These are phyloP conservation scores for Hephaestus fuliginosus DNA, from an alignment of 2,797 vertebrate species.

Conservation along the genomic window DNA sequence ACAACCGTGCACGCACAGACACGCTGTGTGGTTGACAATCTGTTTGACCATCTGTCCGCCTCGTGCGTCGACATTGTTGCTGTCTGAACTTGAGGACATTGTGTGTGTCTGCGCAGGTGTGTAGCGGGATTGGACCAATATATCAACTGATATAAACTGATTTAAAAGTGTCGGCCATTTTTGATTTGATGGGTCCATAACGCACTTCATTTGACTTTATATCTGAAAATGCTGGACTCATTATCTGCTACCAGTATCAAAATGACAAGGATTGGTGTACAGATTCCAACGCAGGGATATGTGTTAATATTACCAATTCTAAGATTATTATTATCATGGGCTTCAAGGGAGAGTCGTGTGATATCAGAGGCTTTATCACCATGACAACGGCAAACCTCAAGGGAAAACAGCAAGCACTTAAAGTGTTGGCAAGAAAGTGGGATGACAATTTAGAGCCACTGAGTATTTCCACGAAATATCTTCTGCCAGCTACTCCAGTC, in stretches of 20 bases:
- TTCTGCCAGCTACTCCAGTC: conserved; percentile 1
- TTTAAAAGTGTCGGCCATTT: conserved; percentile 5
- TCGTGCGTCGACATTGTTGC: conserved; percentile 35
- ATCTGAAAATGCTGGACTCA: conserved; percentile 21
- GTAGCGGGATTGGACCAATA: not conserved
- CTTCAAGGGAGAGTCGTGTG: conserved; percentile 1
- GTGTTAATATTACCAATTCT: conserved; percentile 11
- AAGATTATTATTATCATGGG: conserved; percentile 19
- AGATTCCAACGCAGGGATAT: not conserved
- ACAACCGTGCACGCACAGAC: conserved; percentile 20
- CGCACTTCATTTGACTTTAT: not conserved
- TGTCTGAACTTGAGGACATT: conserved; percentile 51
- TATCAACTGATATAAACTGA: conserved; percentile 7
- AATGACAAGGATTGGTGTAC: not conserved
- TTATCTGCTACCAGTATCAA: not conserved
- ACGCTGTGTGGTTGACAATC: conserved; percentile 51
- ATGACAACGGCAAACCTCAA: conserved; percentile 36
- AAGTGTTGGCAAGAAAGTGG: conserved; percentile 2
- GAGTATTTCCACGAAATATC: not conserved
- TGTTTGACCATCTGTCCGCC: conserved; percentile 70
- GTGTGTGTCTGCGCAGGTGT: conserved; percentile 38
- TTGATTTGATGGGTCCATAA: conserved; percentile 19
- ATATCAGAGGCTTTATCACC: conserved; percentile 30
- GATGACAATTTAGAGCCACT: conserved; percentile 10
- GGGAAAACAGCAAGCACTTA: not conserved